Conservation (phyloP, 2,888 invertebrate genomes). For the Nudaria mundana region DNA sequence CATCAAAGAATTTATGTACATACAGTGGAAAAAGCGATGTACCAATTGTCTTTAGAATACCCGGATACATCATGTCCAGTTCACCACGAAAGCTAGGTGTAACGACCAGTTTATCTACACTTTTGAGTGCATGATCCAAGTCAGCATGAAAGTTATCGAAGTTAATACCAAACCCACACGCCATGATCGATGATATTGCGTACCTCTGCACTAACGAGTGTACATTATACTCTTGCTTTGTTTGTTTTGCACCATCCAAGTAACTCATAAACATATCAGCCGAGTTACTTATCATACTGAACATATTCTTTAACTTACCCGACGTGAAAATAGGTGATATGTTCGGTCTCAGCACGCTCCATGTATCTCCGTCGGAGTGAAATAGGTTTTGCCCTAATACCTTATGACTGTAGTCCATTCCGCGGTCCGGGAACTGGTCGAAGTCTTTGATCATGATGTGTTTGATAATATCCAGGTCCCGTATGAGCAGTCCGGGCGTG, state of each 20-base stretch:
- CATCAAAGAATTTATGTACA: conserved; percentile 31
- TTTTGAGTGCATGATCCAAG: conserved; percentile 13
- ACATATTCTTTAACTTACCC: conserved; percentile 50
- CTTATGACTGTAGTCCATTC: conserved; percentile 43
- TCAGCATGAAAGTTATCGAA: conserved; percentile 25
- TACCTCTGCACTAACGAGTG: conserved; percentile 35
- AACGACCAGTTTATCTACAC: conserved; percentile 20
- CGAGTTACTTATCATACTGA: conserved; percentile 38
- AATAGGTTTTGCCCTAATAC: conserved; percentile 51
- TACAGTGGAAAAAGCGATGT: conserved; percentile 29
- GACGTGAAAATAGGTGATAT: conserved; percentile 50
- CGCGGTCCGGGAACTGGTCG: conserved; percentile 47
- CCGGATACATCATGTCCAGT: conserved; percentile 43
- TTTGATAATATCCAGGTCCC: conserved; percentile 55
- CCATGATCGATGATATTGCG: conserved; percentile 39
- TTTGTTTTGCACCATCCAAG: conserved; percentile 15
- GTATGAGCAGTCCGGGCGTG: conserved; percentile 42
- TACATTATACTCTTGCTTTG: conserved; percentile 30
- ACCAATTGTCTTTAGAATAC: conserved; percentile 38
- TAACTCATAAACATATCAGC: conserved; percentile 36
- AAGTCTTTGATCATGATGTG: conserved; percentile 56
- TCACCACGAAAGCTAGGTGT: conserved; percentile 17
- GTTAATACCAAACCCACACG: conserved; percentile 43
- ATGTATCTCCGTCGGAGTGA: conserved; percentile 46
- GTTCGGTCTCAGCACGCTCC: conserved; percentile 41